Conservation (phyloP, 2,888 invertebrate species). For the Byasa hedistus region DNA sequence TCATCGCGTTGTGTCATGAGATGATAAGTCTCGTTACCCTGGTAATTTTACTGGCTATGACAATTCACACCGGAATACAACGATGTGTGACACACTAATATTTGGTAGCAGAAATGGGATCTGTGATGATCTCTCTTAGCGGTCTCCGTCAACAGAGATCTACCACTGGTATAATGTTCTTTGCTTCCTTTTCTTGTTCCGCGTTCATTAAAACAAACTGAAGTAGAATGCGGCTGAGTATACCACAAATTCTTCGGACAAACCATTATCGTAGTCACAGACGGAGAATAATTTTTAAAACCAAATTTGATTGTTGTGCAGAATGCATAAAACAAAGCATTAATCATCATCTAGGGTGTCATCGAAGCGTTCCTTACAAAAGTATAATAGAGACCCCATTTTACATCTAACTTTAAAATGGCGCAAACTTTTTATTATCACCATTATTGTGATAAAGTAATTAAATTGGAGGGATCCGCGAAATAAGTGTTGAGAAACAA, state of each 20-base stretch:
- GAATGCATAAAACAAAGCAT: neutral
- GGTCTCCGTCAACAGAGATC: no score
- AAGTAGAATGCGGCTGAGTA: neutral
- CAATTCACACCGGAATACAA: no score
- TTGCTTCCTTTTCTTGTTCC: no score
- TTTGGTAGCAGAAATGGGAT: no score
- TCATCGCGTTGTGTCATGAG: no score
- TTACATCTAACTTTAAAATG: slow-evolving; percentile 12
- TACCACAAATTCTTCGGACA: neutral
- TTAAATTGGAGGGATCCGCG: slow-evolving; percentile 21
- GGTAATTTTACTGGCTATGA: no score
- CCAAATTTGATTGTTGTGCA: neutral
- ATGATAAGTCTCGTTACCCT: no score
- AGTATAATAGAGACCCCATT: slow-evolving; percentile 7
- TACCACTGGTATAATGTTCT: no score
- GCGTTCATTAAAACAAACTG: no score
- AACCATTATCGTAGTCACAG: neutral
- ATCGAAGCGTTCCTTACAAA: slow-evolving; percentile 1
- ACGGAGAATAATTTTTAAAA: neutral
- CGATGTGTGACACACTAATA: no score
- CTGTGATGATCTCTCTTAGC: no score
- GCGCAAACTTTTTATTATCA: slow-evolving; percentile 13
- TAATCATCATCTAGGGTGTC: slow-evolving; percentile 4
- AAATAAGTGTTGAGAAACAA: slow-evolving; percentile 23
- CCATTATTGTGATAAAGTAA: slow-evolving; percentile 26